Conservation (phyloP, 2,888 invertebrate species). For the Portevinia maculata region DNA sequence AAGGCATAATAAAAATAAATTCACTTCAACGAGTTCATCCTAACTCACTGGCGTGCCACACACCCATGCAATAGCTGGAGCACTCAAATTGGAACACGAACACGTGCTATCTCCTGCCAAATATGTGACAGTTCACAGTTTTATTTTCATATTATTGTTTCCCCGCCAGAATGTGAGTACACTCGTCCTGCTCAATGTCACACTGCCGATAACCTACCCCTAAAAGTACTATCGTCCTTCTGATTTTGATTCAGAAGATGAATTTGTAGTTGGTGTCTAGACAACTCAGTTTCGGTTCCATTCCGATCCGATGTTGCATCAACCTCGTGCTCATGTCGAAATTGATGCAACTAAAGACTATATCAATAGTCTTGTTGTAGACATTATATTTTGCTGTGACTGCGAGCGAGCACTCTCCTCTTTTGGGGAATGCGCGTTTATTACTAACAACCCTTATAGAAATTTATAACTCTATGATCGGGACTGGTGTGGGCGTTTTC, state of each 20-base stretch:
- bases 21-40: slow-evolving; percentile 16
- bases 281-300: slow-evolving; percentile 33
- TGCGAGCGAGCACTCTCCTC: slow-evolving; percentile 48
- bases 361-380: not conserved
- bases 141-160: slow-evolving; percentile 48
- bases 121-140: slow-evolving; percentile 6
- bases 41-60: slow-evolving; percentile 23
- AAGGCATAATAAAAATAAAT: slow-evolving; percentile 16
- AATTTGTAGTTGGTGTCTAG: slow-evolving; percentile 55
- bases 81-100: slow-evolving; percentile 40
- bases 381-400: slow-evolving; percentile 7
- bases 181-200: slow-evolving; percentile 23
- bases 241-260: not conserved
- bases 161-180: not conserved
- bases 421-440: slow-evolving; percentile 58
- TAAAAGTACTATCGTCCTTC: slow-evolving; percentile 37
- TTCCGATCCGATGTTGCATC: slow-evolving; percentile 52
- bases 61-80: slow-evolving; percentile 4
- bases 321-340: slow-evolving; percentile 50
- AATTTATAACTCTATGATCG: slow-evolving; percentile 33
- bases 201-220: slow-evolving; percentile 8
- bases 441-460: slow-evolving; percentile 65
- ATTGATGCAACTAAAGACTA: not conserved
- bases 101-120: slow-evolving; percentile 63
- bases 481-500: slow-evolving; percentile 69